These are phyloP conservation scores for Caradrina kadenii DNA, from an alignment of 2,888 invertebrate species.

Conservation along the genomic window DNA sequence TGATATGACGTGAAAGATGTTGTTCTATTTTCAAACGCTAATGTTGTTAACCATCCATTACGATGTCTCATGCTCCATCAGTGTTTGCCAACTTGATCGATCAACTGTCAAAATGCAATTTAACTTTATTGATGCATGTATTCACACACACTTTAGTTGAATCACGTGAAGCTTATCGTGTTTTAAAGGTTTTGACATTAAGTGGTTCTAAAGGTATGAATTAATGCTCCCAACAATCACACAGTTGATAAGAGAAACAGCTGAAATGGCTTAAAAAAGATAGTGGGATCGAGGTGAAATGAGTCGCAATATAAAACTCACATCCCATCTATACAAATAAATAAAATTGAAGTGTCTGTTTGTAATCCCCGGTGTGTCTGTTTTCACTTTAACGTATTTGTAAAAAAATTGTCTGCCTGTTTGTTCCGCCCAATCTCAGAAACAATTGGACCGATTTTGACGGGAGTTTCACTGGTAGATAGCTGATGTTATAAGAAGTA, in stretches of 20 bases:
- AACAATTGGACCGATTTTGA: too few relatives aligned
- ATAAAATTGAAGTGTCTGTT: too few relatives aligned
- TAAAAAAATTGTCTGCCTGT: too few relatives aligned
- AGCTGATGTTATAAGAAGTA: too few relatives aligned
- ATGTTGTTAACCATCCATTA: constrained; percentile 45
- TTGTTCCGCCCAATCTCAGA: too few relatives aligned
- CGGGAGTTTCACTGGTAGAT: too few relatives aligned
- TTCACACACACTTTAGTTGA: constrained; percentile 37
- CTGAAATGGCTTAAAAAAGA: constrained; percentile 8
- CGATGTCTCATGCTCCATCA: constrained; percentile 21
- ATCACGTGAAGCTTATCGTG: constrained; percentile 42
- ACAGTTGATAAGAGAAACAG: constrained; percentile 26
- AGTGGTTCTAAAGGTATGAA: constrained; percentile 37
- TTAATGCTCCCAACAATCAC: constrained; percentile 13
- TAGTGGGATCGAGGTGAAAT: not conserved
- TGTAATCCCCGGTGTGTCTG: too few relatives aligned
- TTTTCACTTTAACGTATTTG: not conserved
- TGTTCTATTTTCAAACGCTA: constrained; percentile 26
- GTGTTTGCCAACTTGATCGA: constrained; percentile 47
- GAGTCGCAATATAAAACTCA: constrained; percentile 4
- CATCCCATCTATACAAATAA: too few relatives aligned
- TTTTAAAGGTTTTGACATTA: constrained; percentile 42
- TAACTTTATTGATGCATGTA: constrained; percentile 41
- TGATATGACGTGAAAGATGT: constrained; percentile 24
- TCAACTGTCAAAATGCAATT: constrained; percentile 61